Evolutionary conservation across 2,888 invertebrate species (phyloP).

Genomic region (Scotopteryx bipunctaria): DNA sequence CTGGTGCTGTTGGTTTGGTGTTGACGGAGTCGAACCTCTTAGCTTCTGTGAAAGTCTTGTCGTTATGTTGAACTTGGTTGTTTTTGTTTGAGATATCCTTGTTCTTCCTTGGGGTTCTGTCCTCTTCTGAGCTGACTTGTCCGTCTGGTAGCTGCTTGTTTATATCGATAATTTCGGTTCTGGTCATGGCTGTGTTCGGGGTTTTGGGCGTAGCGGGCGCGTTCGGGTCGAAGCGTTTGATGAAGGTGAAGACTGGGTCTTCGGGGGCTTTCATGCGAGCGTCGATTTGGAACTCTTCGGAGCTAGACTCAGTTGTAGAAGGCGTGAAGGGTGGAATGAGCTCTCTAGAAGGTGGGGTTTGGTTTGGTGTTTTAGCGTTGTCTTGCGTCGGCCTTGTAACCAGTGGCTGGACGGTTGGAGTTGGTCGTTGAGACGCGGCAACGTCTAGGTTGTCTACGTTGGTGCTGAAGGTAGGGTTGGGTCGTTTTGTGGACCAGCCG

Average conservation of each 20-base stretch:
- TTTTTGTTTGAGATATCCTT: slow-evolving; percentile 59
- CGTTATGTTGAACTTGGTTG: slow-evolving; percentile 56
- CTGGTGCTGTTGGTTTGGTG: slow-evolving; percentile 49
- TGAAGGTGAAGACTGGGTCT: slow-evolving; percentile 69
- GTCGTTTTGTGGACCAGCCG: slow-evolving; percentile 79
- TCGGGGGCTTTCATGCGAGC: slow-evolving; percentile 41
- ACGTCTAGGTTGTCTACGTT: slow-evolving; percentile 46
- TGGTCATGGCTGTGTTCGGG: slow-evolving; percentile 56
- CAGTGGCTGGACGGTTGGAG: slow-evolving; percentile 53
- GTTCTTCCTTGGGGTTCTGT: slow-evolving; percentile 59
- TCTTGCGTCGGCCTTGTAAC: slow-evolving; percentile 23
- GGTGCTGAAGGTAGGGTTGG: slow-evolving; percentile 29
- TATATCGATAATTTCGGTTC: slow-evolving; percentile 65
- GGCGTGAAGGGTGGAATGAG: slow-evolving; percentile 57
- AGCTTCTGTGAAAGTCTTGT: slow-evolving; percentile 51
- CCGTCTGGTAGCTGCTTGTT: slow-evolving; percentile 69
- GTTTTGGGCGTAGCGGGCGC: slow-evolving; percentile 65
- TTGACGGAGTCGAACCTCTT: slow-evolving; percentile 62
- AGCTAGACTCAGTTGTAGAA: slow-evolving; percentile 49
- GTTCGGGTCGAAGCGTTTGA: slow-evolving; percentile 76
- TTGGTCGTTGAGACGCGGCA: slow-evolving; percentile 56
- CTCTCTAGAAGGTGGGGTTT: slow-evolving; percentile 55
- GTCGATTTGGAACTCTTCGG: slow-evolving; percentile 50
- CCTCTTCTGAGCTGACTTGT: slow-evolving; percentile 70
- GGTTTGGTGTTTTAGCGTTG: slow-evolving; percentile 27